Evolutionary conservation across 2,888 invertebrate species (phyloP).

Genomic region (Sinelater perroti): DNA sequence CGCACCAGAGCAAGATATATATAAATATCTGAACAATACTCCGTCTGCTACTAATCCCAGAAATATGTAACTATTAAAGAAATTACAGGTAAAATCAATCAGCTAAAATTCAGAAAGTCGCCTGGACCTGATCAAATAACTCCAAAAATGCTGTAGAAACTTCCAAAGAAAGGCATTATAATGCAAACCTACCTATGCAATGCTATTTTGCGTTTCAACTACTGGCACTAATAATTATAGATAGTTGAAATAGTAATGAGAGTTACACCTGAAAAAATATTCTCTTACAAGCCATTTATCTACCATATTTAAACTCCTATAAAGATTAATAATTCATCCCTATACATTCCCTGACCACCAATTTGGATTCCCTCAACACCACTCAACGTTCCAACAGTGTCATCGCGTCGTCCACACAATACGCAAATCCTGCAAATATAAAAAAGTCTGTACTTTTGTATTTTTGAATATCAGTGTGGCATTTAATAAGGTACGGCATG

Average conservation of each 20-base stretch:
- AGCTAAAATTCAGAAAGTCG: no score
- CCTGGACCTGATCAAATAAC: no score
- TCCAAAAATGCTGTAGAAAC: no score
- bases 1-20: no score
- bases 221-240: not conserved
- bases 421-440: not conserved
- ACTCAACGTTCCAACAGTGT: slow-evolving; percentile 5
- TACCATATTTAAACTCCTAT: not conserved
- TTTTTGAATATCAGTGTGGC: not conserved
- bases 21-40: no score
- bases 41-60: no score
- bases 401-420: slow-evolving; percentile 1
- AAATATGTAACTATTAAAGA: no score
- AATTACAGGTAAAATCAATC: no score
- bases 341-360: not conserved
- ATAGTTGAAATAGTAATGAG: not conserved
- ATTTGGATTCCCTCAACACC: not conserved
- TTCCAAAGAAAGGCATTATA: no score
- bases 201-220: not conserved
- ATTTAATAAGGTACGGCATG: slow-evolving; percentile 3
- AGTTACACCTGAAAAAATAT: not conserved
- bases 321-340: not conserved
- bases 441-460: not conserved
- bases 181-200: no score
- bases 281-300: not conserved